These are phyloP conservation scores for Periparus ater DNA, from an alignment of 2,797 vertebrate species.

Conservation along the genomic window DNA sequence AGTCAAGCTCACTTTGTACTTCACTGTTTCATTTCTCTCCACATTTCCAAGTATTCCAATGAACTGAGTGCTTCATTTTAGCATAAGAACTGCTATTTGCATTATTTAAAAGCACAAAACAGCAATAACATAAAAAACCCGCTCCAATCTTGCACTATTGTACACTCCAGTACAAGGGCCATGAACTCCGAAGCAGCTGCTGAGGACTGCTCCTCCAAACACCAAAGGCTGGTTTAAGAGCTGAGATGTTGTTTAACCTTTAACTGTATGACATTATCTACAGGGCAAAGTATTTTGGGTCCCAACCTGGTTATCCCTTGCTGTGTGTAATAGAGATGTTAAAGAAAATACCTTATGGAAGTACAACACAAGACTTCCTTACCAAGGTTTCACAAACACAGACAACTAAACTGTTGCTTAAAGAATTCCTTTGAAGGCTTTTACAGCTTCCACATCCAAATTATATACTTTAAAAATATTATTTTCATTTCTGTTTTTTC, in stretches of 20 bases:
- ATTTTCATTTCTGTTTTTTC: neutral
- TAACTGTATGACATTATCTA: fast-evolving
- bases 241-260: neutral
- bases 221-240: neutral
- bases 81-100: neutral
- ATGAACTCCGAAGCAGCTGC: neutral
- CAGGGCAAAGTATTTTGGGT: neutral
- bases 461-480: neutral
- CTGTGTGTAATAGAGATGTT: neutral
- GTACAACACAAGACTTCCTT: neutral
- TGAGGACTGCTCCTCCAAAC: neutral
- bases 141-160: neutral
- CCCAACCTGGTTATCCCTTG: neutral
- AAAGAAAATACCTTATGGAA: neutral
- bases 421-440: neutral
- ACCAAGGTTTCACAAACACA: neutral
- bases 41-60: neutral
- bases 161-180: neutral
- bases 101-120: neutral
- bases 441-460: neutral
- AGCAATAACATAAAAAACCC: neutral
- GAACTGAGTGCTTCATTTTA: neutral
- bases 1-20: neutral
- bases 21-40: neutral
- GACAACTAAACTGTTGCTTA: neutral